phyloP scores from a whole-genome alignment of 2,797 vertebrate species.

The Furcifer pardalis region DNA sequence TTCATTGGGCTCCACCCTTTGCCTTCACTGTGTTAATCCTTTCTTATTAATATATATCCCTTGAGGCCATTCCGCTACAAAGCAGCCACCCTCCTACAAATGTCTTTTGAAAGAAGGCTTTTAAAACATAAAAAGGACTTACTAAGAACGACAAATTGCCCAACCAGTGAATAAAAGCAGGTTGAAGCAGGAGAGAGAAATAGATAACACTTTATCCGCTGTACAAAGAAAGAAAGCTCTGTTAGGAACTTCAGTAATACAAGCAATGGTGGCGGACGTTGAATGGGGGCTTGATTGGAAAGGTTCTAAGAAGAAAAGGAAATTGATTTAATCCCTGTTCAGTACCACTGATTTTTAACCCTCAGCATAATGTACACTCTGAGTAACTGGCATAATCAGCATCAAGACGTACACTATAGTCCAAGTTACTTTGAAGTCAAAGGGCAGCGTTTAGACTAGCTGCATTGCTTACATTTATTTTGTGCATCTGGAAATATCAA shows the following conservation, averaged over 20 bases:
- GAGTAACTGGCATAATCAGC: slow-evolving; percentile 60
- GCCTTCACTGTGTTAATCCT: not conserved
- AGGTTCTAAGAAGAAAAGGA: slow-evolving; percentile 47
- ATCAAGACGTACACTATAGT: slow-evolving; percentile 65
- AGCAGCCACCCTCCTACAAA: not conserved
- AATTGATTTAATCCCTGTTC: slow-evolving; percentile 62
- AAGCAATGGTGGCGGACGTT: slow-evolving; percentile 46
- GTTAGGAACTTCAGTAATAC: slow-evolving; percentile 43
- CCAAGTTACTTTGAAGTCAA: slow-evolving; percentile 64
- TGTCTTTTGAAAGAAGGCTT: slow-evolving; percentile 36
- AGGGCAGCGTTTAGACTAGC: slow-evolving; percentile 64
- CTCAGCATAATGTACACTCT: slow-evolving; percentile 39
- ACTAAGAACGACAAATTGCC: slow-evolving; percentile 57
- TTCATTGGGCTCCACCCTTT: not conserved
- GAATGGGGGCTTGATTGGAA: slow-evolving; percentile 63
- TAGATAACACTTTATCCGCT: slow-evolving; percentile 16
- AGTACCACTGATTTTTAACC: slow-evolving; percentile 12
- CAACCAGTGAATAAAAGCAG: not conserved
- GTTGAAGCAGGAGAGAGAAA: not conserved
- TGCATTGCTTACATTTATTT: slow-evolving; percentile 52
- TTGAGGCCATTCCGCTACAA: slow-evolving; percentile 9
- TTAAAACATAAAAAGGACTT: slow-evolving; percentile 41
- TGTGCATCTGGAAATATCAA: slow-evolving; percentile 57
- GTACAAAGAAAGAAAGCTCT: slow-evolving; percentile 43
- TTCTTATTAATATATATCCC: not conserved